Evolutionary conservation across 2,888 invertebrate genomes (phyloP), one percentile per base, ranked within the genome.

Genomic region (Dione juno): DNA sequence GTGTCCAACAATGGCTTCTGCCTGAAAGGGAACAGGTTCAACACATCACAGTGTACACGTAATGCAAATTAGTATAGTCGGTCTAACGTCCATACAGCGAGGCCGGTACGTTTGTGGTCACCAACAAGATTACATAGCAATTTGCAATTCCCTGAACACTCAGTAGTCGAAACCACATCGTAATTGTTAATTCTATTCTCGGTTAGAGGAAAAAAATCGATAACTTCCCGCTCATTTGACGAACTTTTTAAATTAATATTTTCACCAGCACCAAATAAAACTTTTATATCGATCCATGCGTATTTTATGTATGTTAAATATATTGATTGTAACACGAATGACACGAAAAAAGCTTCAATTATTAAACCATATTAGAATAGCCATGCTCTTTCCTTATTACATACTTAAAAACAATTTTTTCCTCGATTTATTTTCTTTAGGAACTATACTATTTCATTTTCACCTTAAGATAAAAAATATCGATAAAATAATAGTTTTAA

Each of bases 31-130:
- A 61, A 61, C 61, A 45, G 45, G 61, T 61, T 61, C 45, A 19
- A 58, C 19, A 61, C 59, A 43, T 61, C n/a, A 61, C 21, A 61
- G 61, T 45, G 43, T 61, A 45, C 28, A 45, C 45, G 28, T 61
- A 35, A 43, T 61, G 28, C 16, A 61, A 61, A 61, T 61, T 61
- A 45, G 13, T 58, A 40, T 19, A 5, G 40, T 11, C 41, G 40
- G 28, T 11, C 61, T 16, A n/a, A 61, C 43, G 43, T 61, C 16
- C 45, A 43, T 35, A 8, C 14, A 16, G 0, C 8, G 1, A 8
- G n/a, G 10, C 8, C n/a, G 21, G 61, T n/a, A 28, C 37, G 37
- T 40, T 57, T 57, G 57, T 40, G 57, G 57, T 57, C 5, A 57
- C 57, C 57, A 57, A 37, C 37, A 11, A 57, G 57, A 37, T 19